Evolutionary conservation across 1,140 invertebrate species (phyloP), one percentile per base, ranked within the genome.

Genomic region (Ganaspis sp.): DNA sequence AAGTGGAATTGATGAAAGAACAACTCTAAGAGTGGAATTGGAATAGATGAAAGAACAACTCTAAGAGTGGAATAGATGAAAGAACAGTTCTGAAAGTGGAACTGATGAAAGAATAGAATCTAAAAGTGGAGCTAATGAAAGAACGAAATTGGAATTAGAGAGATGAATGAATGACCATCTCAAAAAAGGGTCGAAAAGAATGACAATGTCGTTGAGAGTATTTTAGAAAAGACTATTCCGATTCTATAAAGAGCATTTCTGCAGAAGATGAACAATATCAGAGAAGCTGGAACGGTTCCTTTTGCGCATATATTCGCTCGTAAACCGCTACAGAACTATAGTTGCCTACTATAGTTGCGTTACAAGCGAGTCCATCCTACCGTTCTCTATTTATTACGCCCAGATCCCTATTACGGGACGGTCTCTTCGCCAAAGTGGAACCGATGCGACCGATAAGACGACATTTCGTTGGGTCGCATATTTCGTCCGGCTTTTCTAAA

Each of bases 371-470:
- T 49, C 45, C n/a, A 49, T 49, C 45, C 45, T 49, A 17, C 45
- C 45, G 45, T 49, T 49, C 58, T 29, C 58, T 64, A 64, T 64
- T 64, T 64, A 64, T 64, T 64, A 64, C 58, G 58, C 23, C 23
- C 58, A 64, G 58, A 64, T 64, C 58, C 23, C 58, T 64, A 64
- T 64, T 64, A 64, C 58, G 23, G 26, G 58, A 64, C 58, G 21
- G 54, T 64, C 54, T 29, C 21, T 64, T 64, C 54, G 54, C 54
- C 54, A 64, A 49, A 64, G 58, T 64, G 58, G 58, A 64, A 64
- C 58, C 58, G 58, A 64, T 64, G 58, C 58, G 58, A 64, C 58
- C 58, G 58, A 64, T 64, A 64, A 64, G 58, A 64, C 21, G 58
- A 64, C 58, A 64, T 64, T 64, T 64, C 23, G 23, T 64, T 64